These are phyloP conservation scores for Sarotherodon lohbergeri DNA, from an alignment of 2,113 vertebrate species.

Conservation along the genomic window DNA sequence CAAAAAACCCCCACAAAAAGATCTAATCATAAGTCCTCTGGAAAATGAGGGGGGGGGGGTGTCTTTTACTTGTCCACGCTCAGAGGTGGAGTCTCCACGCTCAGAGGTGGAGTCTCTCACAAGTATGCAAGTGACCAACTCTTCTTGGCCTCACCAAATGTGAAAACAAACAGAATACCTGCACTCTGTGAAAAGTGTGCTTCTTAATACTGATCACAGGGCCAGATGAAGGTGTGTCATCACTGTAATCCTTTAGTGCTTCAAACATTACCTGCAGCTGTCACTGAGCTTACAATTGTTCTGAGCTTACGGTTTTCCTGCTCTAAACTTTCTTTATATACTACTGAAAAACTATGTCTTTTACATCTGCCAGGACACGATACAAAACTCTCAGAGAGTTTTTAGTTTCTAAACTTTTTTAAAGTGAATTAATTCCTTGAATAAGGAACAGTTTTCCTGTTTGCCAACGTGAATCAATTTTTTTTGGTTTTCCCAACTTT, in stretches of 20 bases:
- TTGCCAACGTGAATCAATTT: neutral
- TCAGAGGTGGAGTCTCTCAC: too few relatives aligned
- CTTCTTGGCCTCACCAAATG: neutral
- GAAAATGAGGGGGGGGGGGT: too few relatives aligned
- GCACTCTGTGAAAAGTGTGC: neutral
- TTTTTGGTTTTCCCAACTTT: neutral
- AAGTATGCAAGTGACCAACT: neutral
- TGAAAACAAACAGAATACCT: neutral
- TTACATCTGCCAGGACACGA: neutral
- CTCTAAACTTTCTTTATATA: neutral
- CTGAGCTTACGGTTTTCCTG: neutral
- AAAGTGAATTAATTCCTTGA: neutral
- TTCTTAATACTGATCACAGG: neutral
- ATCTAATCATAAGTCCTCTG: too few relatives aligned
- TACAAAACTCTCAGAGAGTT: neutral
- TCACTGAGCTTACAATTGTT: neutral
- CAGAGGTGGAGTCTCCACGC: neutral
- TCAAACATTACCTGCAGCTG: neutral
- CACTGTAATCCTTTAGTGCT: neutral
- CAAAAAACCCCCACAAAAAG: neutral
- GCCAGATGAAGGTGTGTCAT: neutral
- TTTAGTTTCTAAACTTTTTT: neutral
- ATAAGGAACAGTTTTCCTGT: neutral
- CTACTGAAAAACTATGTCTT: neutral
- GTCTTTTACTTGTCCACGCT: neutral